Conservation (phyloP, 2,888 invertebrate species). For the Beris morrisii region DNA sequence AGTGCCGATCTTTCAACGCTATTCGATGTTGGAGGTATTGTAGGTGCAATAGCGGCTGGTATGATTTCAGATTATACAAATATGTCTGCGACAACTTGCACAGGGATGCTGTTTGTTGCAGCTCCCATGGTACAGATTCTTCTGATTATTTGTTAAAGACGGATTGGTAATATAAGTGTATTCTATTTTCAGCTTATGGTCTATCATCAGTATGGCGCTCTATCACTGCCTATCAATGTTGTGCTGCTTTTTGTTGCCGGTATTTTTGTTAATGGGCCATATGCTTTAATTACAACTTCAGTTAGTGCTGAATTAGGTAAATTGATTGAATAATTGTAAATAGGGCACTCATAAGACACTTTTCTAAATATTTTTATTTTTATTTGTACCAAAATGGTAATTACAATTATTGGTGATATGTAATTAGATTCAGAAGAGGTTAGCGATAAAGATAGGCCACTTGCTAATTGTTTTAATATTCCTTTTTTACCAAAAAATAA, state of each 20-base stretch:
- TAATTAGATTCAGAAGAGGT: too few relatives aligned
- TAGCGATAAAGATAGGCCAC: too few relatives aligned
- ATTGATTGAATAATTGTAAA: neutral
- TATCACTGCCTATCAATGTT: conserved; percentile 65
- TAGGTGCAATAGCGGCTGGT: conserved; percentile 88
- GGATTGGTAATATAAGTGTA: conserved; percentile 16
- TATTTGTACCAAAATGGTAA: too few relatives aligned
- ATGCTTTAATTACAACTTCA: conserved; percentile 94
- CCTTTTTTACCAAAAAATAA: too few relatives aligned
- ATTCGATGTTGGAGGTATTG: conserved; percentile 89
- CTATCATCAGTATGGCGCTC: conserved; percentile 73
- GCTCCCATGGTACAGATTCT: conserved; percentile 73
- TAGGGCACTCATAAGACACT: too few relatives aligned
- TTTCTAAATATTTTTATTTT: too few relatives aligned
- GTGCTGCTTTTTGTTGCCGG: conserved; percentile 74
- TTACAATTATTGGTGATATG: too few relatives aligned
- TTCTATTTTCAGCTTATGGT: conserved; percentile 67
- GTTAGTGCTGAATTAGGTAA: conserved; percentile 86
- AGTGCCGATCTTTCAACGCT: conserved; percentile 79
- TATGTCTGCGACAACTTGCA: conserved; percentile 87
- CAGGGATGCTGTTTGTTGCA: conserved; percentile 75
- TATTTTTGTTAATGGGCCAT: conserved; percentile 90
- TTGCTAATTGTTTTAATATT: too few relatives aligned
- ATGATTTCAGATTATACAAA: conserved; percentile 78
- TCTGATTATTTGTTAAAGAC: conserved; percentile 20